Conservation (phyloP, 2,888 invertebrate species). For the Drosophila buzzatii region DNA sequence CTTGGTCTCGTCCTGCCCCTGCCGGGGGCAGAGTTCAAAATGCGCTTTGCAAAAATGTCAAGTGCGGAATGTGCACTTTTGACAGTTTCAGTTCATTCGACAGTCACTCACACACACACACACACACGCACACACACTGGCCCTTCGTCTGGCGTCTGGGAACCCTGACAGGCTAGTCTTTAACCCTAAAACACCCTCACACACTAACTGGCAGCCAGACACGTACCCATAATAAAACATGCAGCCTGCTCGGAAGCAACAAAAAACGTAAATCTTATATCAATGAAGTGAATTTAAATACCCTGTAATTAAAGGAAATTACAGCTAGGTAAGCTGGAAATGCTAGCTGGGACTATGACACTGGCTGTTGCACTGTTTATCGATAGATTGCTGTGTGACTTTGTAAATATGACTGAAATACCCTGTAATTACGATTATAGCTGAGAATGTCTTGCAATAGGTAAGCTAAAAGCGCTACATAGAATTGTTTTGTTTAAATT, state of each 20-base stretch:
- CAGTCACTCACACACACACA: conserved; percentile 50
- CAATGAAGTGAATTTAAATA: conserved; percentile 11
- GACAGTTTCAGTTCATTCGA: conserved; percentile 81
- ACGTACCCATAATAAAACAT: conserved; percentile 68
- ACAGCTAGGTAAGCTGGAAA: not conserved
- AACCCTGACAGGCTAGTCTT: conserved; percentile 41
- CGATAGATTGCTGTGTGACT: not conserved
- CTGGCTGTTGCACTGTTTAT: not conserved
- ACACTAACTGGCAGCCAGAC: conserved; percentile 50
- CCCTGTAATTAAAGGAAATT: conserved; percentile 2
- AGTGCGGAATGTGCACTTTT: conserved; percentile 83
- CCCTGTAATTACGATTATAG: not conserved
- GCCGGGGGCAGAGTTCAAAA: conserved; percentile 57
- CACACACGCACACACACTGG: conserved; percentile 2
- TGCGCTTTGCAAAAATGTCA: conserved; percentile 80
- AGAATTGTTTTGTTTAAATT: not conserved
- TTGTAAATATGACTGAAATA: not conserved
- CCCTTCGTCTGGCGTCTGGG: conserved; percentile 19
- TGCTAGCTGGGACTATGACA: not conserved
- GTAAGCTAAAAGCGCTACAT: not conserved
- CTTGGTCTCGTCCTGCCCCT: not conserved
- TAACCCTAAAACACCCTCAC: conserved; percentile 62
- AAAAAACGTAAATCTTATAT: not conserved
- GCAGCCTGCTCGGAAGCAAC: conserved; percentile 27
- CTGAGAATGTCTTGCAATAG: not conserved